Base-by-base conservation (phyloP, 2,888 invertebrate species). In the Phytoseiulus persimilis region DNA sequence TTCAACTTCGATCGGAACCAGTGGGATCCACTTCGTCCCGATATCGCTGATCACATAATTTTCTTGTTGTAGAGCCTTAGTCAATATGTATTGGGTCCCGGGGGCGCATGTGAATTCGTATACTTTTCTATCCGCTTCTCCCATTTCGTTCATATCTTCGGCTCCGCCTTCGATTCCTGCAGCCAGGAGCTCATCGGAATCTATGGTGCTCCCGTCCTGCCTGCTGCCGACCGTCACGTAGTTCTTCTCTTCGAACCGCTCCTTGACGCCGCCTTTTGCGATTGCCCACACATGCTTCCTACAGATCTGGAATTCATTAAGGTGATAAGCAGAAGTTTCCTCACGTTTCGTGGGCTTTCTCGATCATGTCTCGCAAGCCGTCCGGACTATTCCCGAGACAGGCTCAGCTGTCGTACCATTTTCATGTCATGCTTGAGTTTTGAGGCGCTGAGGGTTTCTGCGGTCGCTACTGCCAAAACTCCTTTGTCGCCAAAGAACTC, bases 191-290 rank as follows among this genome's bases (percentile, higher is more conserved):
- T 92, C 91, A 91, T 95, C 95, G 46, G 94, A 92, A 87, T 94
- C 91, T 89, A 92, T 93, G n/a, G 83, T 31, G 45, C 90, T 33
- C 28, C 90, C 90, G 39, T 90, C 90, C 83, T 90, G 89, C 14
- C 33, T 90, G 31, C 90, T 83, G 46, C 83, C 83, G n/a, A 94
- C 93, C 91, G 94, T 93, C 32, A 95, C 93, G 0, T 94, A 92
- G 0, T 95, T 95, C 92, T 94, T 94, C 91, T 94, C 94, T 14
- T 94, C 93, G 92, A 95, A 96, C 89, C 94, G 91, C 84, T 91
- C 90, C 89, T 90, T 90, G 89, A 91, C 90, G 14, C 90, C 89
- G 32, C 91, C 91, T 89, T 91, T 87, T n/a, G 23, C 90, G 33
- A 33, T 90, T 83, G 32, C 31, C 31, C 39, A 90, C 84, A 65